Percentiles rank a stretch among this genome's conserved stretches.
Evolutionary conservation across 2,797 vertebrate genomes (phyloP).

Genomic region (Danio choprae): DNA sequence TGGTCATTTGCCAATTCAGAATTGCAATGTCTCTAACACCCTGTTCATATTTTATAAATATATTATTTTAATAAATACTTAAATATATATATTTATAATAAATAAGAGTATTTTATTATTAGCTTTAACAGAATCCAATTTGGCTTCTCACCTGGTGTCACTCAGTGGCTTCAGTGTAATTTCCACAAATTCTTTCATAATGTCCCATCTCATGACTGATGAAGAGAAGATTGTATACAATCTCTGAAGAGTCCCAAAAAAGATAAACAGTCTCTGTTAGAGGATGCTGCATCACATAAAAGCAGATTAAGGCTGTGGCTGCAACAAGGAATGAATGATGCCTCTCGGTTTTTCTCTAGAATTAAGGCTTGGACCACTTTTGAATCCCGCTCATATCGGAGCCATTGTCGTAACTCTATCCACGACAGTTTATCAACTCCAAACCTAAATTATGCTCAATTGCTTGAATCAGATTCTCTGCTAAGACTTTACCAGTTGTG

Average conservation of each 20-base stretch:
- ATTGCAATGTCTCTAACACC: too few relatives aligned
- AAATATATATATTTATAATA: too few relatives aligned
- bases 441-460: constrained; percentile 12
- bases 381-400: constrained; percentile 2
- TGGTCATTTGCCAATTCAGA: too few relatives aligned
- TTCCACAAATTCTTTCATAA: constrained; percentile 53
- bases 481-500: constrained; percentile 36
- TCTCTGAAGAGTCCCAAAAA: constrained; percentile 48
- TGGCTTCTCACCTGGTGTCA: constrained; percentile 44
- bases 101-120: too few relatives aligned
- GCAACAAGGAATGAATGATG: not conserved
- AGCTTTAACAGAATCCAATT: constrained; percentile 43
- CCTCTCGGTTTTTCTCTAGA: constrained; percentile 18
- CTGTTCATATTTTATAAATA: too few relatives aligned
- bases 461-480: constrained; percentile 13
- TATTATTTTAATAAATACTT: too few relatives aligned
- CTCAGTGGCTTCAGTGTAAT: constrained; percentile 51
- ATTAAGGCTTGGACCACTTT: constrained; percentile 34
- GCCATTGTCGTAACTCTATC: not conserved
- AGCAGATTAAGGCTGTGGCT: constrained; percentile 38
- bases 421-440: constrained; percentile 10
- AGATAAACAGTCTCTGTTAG: constrained; percentile 28
- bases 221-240: constrained; percentile 47
- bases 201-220: constrained; percentile 44
- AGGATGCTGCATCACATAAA: constrained; percentile 42